Percentiles rank a stretch among this genome's conserved stretches.
These are phyloP conservation scores for Rhipidura dahli DNA, from an alignment of 2,113 vertebrate genomes.

Conservation along the genomic window DNA sequence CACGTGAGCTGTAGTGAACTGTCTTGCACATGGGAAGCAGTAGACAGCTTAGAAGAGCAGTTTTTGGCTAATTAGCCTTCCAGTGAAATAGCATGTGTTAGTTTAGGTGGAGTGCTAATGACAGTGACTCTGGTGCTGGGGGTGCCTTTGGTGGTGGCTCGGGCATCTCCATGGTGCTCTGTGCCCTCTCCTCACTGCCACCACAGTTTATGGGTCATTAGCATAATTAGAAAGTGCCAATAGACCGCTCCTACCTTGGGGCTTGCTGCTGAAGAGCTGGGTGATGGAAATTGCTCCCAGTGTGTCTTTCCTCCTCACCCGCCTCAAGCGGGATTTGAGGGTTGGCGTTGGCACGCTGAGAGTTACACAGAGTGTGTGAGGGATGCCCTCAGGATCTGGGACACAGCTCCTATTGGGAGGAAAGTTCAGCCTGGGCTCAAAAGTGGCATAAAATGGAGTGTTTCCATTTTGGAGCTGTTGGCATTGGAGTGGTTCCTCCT, in stretches of 20 bases:
- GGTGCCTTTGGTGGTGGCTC: conserved; percentile 12
- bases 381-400: conserved; percentile 2
- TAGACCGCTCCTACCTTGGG: conserved; percentile 22
- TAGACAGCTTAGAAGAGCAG: background rate
- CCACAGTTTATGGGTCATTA: background rate
- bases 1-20: background rate
- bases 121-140: background rate
- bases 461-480: background rate
- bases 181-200: background rate
- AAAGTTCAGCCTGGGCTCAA: background rate
- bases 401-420: background rate
- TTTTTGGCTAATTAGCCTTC: conserved; percentile 37
- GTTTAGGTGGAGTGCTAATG: conserved; percentile 16
- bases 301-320: background rate
- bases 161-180: background rate
- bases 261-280: conserved; percentile 25
- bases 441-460: background rate
- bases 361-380: fast-evolving
- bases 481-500: background rate
- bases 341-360: background rate
- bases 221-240: background rate
- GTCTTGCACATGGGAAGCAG: background rate
- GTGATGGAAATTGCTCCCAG: background rate
- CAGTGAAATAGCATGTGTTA: background rate
- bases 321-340: background rate